Evolutionary conservation across 2,113 vertebrate species (phyloP), one percentile per base, ranked within the genome.

Genomic region (Poicephalus gulielmi): DNA sequence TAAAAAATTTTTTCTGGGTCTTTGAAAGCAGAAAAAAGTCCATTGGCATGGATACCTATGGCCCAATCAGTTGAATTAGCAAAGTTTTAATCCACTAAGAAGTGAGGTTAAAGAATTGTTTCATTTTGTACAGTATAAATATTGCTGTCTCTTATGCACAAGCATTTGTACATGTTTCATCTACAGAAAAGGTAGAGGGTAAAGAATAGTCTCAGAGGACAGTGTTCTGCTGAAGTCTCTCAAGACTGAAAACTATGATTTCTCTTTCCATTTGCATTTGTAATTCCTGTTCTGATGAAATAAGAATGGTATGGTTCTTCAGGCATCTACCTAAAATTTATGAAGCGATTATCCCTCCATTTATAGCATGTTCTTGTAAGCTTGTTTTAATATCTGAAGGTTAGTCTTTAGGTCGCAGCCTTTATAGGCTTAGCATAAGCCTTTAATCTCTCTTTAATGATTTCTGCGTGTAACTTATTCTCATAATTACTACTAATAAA

Each of bases 401-500:
- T 82, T 83, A 66, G 13, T 23, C 63, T 75, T 87, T 88, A 78
- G 77, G 60, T 93, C 60, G 49, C 52, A 67, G 77, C 37, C 95
- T 95, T 94, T 82, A 33, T 77, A 85, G 52, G 20, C 81, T 91
- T 68, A 84, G 22, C 13, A 15, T 88, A 90, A 93, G 47, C 73
- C 73, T 93, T 92, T 93, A 96, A 94, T 84, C 63, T 81, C 76
- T 77, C 30, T 71, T 75, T 79, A 87, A 95, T 93, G 85, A 86
- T 93, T 96, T 94, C 92, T 78, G 17, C 77, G 37, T 92, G 76
- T 80, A 92, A 83, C 14, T 75, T 75, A 66, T 47, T 90, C 35
- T 88, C 33, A 17, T 94, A 94, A 94, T 95, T 96, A 62, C 73
- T 95, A 71, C 50, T 87, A 82, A 92, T 78, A 93, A 86, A 93